Evolutionary conservation across 1,140 invertebrate genomes (phyloP), one percentile per base, ranked within the genome.

Genomic region (Calephelis nemesis): DNA sequence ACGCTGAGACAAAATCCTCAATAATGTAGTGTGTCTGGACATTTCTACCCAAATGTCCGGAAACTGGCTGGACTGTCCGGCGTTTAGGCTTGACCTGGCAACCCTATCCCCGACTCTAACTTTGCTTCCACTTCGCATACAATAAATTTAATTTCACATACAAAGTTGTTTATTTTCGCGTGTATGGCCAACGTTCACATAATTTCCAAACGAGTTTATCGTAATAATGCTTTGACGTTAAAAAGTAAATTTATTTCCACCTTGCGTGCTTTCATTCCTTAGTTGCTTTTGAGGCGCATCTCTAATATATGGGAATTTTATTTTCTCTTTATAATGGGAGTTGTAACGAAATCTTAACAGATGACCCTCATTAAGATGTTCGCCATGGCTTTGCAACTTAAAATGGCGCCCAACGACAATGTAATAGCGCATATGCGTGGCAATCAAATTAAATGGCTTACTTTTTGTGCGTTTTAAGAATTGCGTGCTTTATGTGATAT

Each of bases 71-170:
- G 30, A 30, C 30, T 30, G 30, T 30, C 3, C 30, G 30, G 30
- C 30, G 1, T 30, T 30, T 30, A 30, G 30, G 30, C 3, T 30
- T 30, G 30, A 30, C 30, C 30, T 30, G 30, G 30, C 30, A 30
- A 30, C 30, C 30, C 30, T 30, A 30, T 30, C 30, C 30, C 2
- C 30, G 30, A 30, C 78, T 77, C 74, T 79, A 79, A 72, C 71
- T 75, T 75, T 73, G 70, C 73, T 72, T 71, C 70, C 67, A 75
- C 75, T 71, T 75, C 71, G 77, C 73, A 76, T 75, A 78, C 71
- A 73, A 78, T 78, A 82, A 78, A 82, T 77, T 76, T 60, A 64
- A 73, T 71, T 69, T 75, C 64, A 69, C 74, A 76, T 71, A 67
- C 67, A 72, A 73, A 64, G 63, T 65, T 63, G 62, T 64, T 74